Evolutionary conservation across 2,797 vertebrate genomes (phyloP), one percentile per base, ranked within the genome.

Genomic region (Gadopsis bispinosus): DNA sequence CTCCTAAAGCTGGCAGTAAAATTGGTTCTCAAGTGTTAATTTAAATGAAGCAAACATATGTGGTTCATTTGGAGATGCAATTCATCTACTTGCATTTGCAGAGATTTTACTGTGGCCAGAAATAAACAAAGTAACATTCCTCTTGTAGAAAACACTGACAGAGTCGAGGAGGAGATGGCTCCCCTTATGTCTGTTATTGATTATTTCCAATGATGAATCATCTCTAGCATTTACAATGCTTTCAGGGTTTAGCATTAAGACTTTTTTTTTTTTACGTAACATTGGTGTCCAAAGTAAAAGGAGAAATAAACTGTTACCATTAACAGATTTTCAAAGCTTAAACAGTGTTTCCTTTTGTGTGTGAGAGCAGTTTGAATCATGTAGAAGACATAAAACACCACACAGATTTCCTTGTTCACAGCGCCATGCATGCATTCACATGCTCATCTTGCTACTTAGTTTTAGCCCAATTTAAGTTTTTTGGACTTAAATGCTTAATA

Each of bases 21-120:
- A 65, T 2, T 0, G 45, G 55, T 47, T 83, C 26, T 65, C 7
- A 64, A 6, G n/a, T 53, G 26, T 68, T 64, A 1, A 60, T 75
- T 70, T 22, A 50, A 43, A 69, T 55, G 9, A 79, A 16, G 19
- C 48, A 5, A 2, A 33, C 53, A 48, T 14, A 70, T 17, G 6
- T 67, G 45, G 22, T 47, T 65, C 0, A n/a, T 67, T 73, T 79
- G 17, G 45, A 33, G 68, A 73, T 71, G 33, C 5, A 11, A 74
- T 70, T 69, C 10, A 56, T 58, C 19, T 0, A 39, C 74, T 65
- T 70, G 43, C 74, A 73, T 71, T 83, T 12, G 41, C 63, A 62
- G 43, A 61, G 51, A 77, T 68, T 69, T 61, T 7, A 48, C 51
- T 41, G 53, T 63, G 56, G 29, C 31, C 45, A 54, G 59, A 69